Conservation (phyloP, 92 coral and sea anemone species). For the Actinostola sp. region DNA sequence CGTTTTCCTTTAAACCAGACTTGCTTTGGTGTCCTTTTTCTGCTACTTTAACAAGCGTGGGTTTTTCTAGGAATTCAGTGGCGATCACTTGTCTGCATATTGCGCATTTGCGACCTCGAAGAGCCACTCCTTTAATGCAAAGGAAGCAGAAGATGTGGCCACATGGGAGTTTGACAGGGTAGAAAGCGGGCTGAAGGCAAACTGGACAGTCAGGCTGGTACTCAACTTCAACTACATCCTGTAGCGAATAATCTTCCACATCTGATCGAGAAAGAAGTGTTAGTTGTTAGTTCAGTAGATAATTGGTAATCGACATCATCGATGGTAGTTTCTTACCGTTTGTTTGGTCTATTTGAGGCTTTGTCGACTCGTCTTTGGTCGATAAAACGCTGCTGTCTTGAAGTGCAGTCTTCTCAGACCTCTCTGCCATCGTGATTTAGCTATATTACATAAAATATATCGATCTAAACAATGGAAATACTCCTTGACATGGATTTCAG, state of each 20-base stretch:
- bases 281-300: too few species aligned
- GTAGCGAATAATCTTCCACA: slow-evolving; percentile 38
- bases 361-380: slow-evolving; percentile 13
- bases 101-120: slow-evolving; percentile 93
- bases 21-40: slow-evolving; percentile 2
- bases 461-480: neutral
- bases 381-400: slow-evolving; percentile 1
- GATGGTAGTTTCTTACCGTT: slow-evolving; percentile 13
- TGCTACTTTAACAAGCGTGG: slow-evolving; percentile 77
- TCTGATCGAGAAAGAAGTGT: slow-evolving; percentile 28
- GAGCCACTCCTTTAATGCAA: slow-evolving; percentile 98
- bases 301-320: too few species aligned
- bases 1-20: neutral
- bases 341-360: neutral
- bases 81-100: slow-evolving; percentile 88
- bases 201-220: slow-evolving; percentile 95
- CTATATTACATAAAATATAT: neutral
- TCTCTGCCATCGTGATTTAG: slow-evolving; percentile 14
- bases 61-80: slow-evolving; percentile 80
- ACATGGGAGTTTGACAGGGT: slow-evolving; percentile 92
- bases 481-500: neutral
- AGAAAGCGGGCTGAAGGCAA: slow-evolving; percentile 81
- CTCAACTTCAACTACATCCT: slow-evolving; percentile 73
- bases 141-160: slow-evolving; percentile 97
- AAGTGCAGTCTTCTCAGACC: slow-evolving; percentile 23